These are phyloP conservation scores for Chloroclystis v-ata DNA, from an alignment of 2,888 invertebrate species.

Conservation along the genomic window DNA sequence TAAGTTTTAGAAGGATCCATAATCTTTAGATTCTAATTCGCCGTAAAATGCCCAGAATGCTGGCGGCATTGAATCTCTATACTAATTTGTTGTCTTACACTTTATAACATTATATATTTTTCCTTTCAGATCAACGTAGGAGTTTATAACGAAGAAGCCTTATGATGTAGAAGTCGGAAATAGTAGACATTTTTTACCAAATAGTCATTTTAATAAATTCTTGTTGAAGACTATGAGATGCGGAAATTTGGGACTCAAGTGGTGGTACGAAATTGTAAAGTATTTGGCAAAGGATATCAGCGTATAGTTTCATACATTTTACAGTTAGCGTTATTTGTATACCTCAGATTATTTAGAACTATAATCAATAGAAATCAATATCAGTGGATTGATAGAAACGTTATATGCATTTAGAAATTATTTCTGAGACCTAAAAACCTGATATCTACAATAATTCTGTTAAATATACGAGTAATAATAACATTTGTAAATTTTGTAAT, in stretches of 20 bases:
- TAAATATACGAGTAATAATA: conserved; percentile 20
- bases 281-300: conserved; percentile 41
- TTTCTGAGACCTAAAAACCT: not conserved
- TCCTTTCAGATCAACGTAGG: conserved; percentile 75
- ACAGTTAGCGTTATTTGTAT: conserved; percentile 12
- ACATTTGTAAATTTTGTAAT: conserved; percentile 24
- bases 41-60: too few relatives aligned
- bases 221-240: conserved; percentile 62
- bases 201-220: conserved; percentile 60
- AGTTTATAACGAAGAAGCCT: conserved; percentile 77
- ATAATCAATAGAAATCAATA: conserved; percentile 5
- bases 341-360: conserved; percentile 10
- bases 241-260: conserved; percentile 71
- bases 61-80: too few relatives aligned
- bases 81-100: too few relatives aligned
- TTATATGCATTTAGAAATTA: conserved; percentile 1
- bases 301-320: conserved; percentile 22
- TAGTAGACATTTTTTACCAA: conserved; percentile 71
- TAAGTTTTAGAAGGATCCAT: too few relatives aligned
- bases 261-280: conserved; percentile 36
- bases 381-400: not conserved
- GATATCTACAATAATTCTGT: not conserved
- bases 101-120: conserved; percentile 23
- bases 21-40: too few relatives aligned
- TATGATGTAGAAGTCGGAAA: conserved; percentile 71